These are phyloP conservation scores for Rhodophaea formosa DNA, from an alignment of 2,888 invertebrate genomes.

Conservation along the genomic window DNA sequence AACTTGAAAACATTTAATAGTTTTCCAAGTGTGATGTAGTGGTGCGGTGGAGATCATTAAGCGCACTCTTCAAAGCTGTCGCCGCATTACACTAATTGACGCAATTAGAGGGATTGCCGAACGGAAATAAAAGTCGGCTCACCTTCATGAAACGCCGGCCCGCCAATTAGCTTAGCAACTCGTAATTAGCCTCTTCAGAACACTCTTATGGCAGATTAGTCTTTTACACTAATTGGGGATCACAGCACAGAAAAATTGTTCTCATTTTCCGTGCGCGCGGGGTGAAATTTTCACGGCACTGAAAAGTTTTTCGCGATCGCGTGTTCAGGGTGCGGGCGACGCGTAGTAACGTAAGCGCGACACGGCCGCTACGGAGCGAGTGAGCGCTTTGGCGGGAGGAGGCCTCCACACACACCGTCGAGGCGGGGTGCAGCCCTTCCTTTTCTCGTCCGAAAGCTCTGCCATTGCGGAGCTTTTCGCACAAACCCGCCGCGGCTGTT, in stretches of 20 bases:
- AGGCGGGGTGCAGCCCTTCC: conserved; percentile 71
- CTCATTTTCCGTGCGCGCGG: conserved; percentile 51
- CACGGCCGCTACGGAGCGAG: conserved; percentile 62
- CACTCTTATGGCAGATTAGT: conserved; percentile 60
- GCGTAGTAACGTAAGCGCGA: conserved; percentile 50
- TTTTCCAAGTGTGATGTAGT: conserved; percentile 55
- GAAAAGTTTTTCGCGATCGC: conserved; percentile 78
- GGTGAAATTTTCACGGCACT: conserved; percentile 55
- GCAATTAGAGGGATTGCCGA: conserved; percentile 81
- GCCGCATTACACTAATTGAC: conserved; percentile 81
- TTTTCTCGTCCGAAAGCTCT: conserved; percentile 65
- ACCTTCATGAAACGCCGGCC: conserved; percentile 80
- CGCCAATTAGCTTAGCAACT: conserved; percentile 76
- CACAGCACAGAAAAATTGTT: conserved; percentile 61
- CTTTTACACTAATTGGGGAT: conserved; percentile 56
- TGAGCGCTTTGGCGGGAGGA: conserved; percentile 53
- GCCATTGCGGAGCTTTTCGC: conserved; percentile 68
- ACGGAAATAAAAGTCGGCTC: conserved; percentile 80
- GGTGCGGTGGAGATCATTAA: conserved; percentile 66
- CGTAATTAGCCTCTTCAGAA: conserved; percentile 73
- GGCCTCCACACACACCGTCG: conserved; percentile 37
- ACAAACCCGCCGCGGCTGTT: conserved; percentile 43
- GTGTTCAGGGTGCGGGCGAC: conserved; percentile 31
- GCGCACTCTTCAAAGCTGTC: conserved; percentile 76
- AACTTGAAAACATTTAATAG: conserved; percentile 33